Percentiles rank a stretch among this genome's conserved stretches.
Conservation (phyloP, 2,113 vertebrate genomes). For the Spermophilus dauricus region DNA sequence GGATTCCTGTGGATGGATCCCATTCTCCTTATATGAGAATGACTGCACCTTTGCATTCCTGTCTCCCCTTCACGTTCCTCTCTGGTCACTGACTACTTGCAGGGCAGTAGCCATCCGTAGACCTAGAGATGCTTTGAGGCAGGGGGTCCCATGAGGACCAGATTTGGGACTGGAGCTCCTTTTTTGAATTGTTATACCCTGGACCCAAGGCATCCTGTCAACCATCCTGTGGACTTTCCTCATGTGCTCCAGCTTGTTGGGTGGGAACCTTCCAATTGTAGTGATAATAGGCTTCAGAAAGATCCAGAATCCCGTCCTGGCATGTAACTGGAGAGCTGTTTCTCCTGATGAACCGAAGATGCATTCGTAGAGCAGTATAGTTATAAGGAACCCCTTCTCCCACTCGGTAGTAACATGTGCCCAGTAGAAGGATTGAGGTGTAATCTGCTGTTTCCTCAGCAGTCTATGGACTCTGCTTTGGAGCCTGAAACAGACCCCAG, state of each 20-base stretch:
- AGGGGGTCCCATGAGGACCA: background rate
- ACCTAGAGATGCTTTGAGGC: background rate
- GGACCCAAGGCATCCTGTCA: background rate
- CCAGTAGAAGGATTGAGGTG: background rate
- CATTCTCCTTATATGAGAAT: background rate
- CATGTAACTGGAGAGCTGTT: background rate
- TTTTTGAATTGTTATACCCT: background rate
- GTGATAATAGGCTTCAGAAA: background rate
- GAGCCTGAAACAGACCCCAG: no score
- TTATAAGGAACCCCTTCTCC: background rate
- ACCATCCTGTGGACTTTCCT: no score
- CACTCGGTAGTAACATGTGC: background rate
- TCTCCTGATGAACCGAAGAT: background rate
- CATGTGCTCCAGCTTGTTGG: background rate
- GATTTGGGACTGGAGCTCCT: background rate
- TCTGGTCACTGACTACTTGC: background rate
- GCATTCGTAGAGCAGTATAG: background rate
- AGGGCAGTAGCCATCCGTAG: background rate
- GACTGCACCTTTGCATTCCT: background rate
- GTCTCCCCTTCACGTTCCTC: rapidly evolving
- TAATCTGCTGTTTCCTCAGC: background rate
- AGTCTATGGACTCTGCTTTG: background rate
- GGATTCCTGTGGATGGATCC: background rate
- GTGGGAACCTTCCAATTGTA: background rate
- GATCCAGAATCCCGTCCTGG: background rate